Evolutionary conservation across 1,140 invertebrate genomes (phyloP), one percentile per base, ranked within the genome.

Genomic region (Cyclina sinensis): DNA sequence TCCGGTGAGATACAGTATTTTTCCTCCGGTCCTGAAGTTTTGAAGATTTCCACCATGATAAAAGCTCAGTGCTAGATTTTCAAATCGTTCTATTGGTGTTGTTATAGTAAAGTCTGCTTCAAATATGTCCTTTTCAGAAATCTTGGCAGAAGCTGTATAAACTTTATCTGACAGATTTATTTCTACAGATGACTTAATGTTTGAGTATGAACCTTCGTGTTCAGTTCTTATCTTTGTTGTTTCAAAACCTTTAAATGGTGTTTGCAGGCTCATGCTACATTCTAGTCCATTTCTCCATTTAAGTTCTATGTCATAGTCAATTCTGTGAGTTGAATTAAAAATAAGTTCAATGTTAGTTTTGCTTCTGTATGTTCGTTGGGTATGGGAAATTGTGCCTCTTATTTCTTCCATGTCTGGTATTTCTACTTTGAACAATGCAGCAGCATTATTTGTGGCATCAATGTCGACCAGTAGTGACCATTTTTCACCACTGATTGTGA

Each of bases 11-110:
- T 79, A 87, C 35, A 4, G 12, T 4, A 87, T 9, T 51, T 32
- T 30, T 51, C 74, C 76, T n/a, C 76, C 85, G 30, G 76, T 78
- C 39, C 74, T 65, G 37, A 79, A 79, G 35, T 70, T 54, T 21
- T 16, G 43, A 30, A 70, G 54, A 35, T 65, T 43, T n/a, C 59
- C 74, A 16, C 54, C 46, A 30, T 35, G 32, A 30, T 68, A 62
- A 3, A 79, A 30, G 9, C 27, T 37, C 4, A 87, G 11, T 21
- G 11, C 54, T 7, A 87, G 5, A 37, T 76, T 65, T 87, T 80
- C 74, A 11, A 68, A 39, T 14, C 30, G 7, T 51, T 87, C 46
- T 21, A 80, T 51, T 48, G 85, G 85, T 48, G 74, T 43, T 11
- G 59, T 48, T 21, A 86, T 21, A 11, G 18, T 57, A 12, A 86